Evolutionary conservation across 2,797 vertebrate genomes (phyloP), one percentile per base, ranked within the genome.

Genomic region (Sternotherus odoratus): DNA sequence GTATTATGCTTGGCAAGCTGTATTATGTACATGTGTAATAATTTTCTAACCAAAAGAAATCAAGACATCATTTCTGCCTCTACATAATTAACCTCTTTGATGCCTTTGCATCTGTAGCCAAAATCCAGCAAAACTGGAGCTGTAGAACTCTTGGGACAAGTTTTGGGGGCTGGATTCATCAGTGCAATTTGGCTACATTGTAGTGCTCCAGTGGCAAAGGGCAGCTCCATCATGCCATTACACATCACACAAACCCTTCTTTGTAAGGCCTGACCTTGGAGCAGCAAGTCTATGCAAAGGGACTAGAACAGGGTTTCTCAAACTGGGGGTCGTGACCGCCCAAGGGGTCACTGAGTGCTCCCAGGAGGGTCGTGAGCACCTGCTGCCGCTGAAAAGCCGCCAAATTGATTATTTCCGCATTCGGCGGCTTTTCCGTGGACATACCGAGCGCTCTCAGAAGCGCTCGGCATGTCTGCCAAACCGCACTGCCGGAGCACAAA

Each of bases 211-310:
- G 23, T 54, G 8, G 50, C 80, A 88, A 95, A 95, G 92, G 89
- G 53, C 83, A 94, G 77, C 79, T 84, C 9, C 72, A 60, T 49
- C 33, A 24, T 81, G 85, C 72, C 53, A 60, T 92, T 87, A 95
- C 94, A 94, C 94, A 91, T 82, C 88, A 95, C 96, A 57, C 79
- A 86, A 90, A 36, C 23, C 81, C 77, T 92, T 95, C 89, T 94
- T 83, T 77, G 26, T 43, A 28, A 74, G 33, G 49, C 10, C 24
- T 39, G 43, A 60, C 53, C 79, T 85, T 93, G 86, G 94, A 94
- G 86, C 79, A 53, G 81, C 33, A 86, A 86, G 53, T 51, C 30
- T 83, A 66, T 51, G 48, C 1, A 54, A 80, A 90, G 88, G 11
- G 77, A 92, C 82, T 51, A 90, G 63, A n/a, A n/a, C n/a, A n/a